Base-by-base conservation (phyloP, 2,888 invertebrate genomes). In the Cerastoderma edule region DNA sequence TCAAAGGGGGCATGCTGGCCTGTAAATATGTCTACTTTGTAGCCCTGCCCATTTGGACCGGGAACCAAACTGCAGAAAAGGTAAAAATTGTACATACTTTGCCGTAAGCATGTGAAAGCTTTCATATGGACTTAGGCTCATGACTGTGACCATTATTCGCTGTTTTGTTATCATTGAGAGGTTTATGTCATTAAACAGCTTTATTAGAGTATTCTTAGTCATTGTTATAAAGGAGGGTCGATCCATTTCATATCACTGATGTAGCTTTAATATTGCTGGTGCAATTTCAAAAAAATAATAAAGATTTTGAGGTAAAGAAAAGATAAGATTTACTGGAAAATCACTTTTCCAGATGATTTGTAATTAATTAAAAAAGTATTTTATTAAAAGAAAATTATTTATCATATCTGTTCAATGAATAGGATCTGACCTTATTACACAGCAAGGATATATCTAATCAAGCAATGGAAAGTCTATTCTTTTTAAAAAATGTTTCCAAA, bases 21-120 rank as follows among this genome's bases (percentile, higher is more conserved):
- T 85, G 86, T 75, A 78, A 74, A 63, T 71, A 70, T 24, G 81
- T 84, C 0, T 83, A 74, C 53, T 78, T 81, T 73, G 77, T 82
- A 0, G 73, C 80, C 8, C 64, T 84, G 5, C 78, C 78, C 3
- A 65, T 78, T 0, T 82, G 77, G 72, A 72, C 69, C 16, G 75
- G 72, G 27, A 57, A 56, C 0, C 50, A 73, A 4, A 60, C 50
- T 33, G 79, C 79, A 24, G 39, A 66, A 57, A 57, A 77, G 72
- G 77, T 82, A 67, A 22, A 13, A 53, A 44, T 10, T 19, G 10
- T 44, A 19, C 19, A 13, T 44, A 10, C 19, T n/a, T 16, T 16
- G 22, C 10, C 39, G 16, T 39, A 39, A 16, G 8, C 16, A 39
- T 39, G 16, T 10, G 39, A 39, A 10, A 39, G 16, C 39, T 39